Evolutionary conservation across 1,140 invertebrate species (phyloP).

Genomic region (Danaus melanippus): DNA sequence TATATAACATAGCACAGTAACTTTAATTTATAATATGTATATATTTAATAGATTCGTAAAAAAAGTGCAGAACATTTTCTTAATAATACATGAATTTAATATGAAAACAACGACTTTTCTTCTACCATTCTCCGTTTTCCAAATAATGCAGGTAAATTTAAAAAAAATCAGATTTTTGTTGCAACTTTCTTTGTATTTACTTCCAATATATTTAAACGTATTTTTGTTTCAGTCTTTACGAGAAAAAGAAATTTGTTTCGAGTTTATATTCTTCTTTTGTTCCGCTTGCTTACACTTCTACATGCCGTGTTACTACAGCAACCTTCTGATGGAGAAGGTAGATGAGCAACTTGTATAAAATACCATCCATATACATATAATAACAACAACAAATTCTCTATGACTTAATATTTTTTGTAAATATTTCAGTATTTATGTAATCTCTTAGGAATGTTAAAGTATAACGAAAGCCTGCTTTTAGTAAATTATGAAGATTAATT

Average conservation of each 20-base stretch:
- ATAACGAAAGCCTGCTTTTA: too few relatives aligned
- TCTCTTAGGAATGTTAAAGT: too few relatives aligned
- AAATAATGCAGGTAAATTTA: slow-evolving; percentile 35
- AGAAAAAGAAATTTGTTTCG: slow-evolving; percentile 26
- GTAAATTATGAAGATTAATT: too few relatives aligned
- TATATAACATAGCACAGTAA: too few relatives aligned
- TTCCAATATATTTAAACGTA: slow-evolving; percentile 1
- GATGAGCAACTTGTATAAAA: slow-evolving; percentile 5
- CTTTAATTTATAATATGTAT: neutral
- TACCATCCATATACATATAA: neutral
- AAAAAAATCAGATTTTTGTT: slow-evolving; percentile 1
- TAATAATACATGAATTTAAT: slow-evolving; percentile 34
- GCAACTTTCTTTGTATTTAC: neutral
- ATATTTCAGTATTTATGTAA: too few relatives aligned
- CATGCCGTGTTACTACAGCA: slow-evolving; percentile 43
- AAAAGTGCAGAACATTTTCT: slow-evolving; percentile 26
- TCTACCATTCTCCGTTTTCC: slow-evolving; percentile 33
- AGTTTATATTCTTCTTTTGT: slow-evolving; percentile 38
- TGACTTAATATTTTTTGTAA: too few relatives aligned
- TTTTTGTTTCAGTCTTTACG: slow-evolving; percentile 29
- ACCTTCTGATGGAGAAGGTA: slow-evolving; percentile 43
- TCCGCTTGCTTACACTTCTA: slow-evolving; percentile 31
- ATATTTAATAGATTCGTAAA: slow-evolving; percentile 28
- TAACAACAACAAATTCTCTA: too few relatives aligned
- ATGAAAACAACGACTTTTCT: slow-evolving; percentile 40